phyloP scores from a whole-genome alignment of 2,797 vertebrate genomes.

The Catostomus latipinnis region DNA sequence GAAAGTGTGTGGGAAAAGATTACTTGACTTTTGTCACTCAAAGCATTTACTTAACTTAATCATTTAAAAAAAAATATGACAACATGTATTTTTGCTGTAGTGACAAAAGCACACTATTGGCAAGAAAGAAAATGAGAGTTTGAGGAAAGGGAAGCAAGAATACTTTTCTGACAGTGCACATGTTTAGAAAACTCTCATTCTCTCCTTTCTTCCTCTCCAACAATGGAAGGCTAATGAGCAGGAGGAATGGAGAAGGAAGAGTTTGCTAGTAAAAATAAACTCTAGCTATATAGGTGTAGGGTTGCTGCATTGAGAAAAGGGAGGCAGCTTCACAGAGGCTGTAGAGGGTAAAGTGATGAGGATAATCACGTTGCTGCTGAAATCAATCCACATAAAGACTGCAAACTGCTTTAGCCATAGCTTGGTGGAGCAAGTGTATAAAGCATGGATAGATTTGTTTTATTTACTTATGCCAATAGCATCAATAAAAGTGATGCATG shows the following conservation, averaged over 20 bases:
- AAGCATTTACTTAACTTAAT: background rate
- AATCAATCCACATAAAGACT: slow-evolving; percentile 59
- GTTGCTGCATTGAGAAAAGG: slow-evolving; percentile 68
- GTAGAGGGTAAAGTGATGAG: slow-evolving; percentile 63
- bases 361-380: slow-evolving; percentile 63
- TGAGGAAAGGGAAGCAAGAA: slow-evolving; percentile 6
- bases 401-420: slow-evolving; percentile 43
- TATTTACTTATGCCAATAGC: slow-evolving; percentile 21
- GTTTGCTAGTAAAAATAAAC: slow-evolving; percentile 73
- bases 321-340: slow-evolving; percentile 53
- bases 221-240: slow-evolving; percentile 65
- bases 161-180: slow-evolving; percentile 32
- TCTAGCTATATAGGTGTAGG: slow-evolving; percentile 57
- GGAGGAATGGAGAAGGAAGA: slow-evolving; percentile 70
- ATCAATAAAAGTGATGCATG: background rate
- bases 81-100: background rate
- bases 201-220: slow-evolving; percentile 53
- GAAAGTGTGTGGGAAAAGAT: too few relatives aligned
- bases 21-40: background rate
- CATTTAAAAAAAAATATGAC: background rate
- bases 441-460: slow-evolving; percentile 5
- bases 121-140: slow-evolving; percentile 54
- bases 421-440: slow-evolving; percentile 29
- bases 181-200: slow-evolving; percentile 51
- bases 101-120: slow-evolving; percentile 8